phyloP scores from a whole-genome alignment of 2,113 vertebrate genomes.

The Pluvialis apricaria region DNA sequence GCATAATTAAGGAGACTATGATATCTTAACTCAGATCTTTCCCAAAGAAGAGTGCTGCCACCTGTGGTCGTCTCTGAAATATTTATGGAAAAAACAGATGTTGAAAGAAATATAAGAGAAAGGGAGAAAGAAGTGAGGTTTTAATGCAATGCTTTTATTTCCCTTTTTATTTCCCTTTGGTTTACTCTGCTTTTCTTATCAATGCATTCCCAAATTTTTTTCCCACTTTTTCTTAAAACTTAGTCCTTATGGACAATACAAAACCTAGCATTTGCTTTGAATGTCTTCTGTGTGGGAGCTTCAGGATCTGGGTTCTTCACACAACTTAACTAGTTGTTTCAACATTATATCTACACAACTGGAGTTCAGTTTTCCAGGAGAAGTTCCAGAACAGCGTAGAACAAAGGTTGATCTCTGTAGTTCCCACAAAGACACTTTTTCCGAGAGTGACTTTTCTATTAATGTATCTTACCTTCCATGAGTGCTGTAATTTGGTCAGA shows the following conservation, averaged over 20 bases:
- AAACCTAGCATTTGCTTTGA: background rate
- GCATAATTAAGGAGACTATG: background rate
- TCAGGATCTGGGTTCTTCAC: background rate
- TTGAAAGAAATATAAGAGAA: background rate
- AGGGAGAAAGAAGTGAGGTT: background rate
- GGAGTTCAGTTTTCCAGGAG: background rate
- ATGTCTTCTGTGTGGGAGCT: background rate
- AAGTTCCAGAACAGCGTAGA: background rate
- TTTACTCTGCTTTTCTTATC: background rate
- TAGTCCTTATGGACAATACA: background rate
- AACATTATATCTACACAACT: background rate
- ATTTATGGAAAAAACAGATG: background rate
- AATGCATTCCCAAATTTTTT: background rate
- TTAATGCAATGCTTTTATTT: background rate
- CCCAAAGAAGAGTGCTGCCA: background rate
- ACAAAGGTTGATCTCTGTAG: too few species aligned
- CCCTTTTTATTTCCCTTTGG: background rate
- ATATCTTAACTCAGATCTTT: background rate
- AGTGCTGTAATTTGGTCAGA: background rate
- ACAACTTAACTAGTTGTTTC: background rate
- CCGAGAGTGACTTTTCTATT: background rate
- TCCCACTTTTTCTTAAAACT: background rate
- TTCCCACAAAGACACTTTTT: background rate
- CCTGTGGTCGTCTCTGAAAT: background rate
- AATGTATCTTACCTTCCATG: background rate